Evolutionary conservation across 2,797 vertebrate species (phyloP), one percentile per base, ranked within the genome.

Genomic region (Danio jaintianensis): DNA sequence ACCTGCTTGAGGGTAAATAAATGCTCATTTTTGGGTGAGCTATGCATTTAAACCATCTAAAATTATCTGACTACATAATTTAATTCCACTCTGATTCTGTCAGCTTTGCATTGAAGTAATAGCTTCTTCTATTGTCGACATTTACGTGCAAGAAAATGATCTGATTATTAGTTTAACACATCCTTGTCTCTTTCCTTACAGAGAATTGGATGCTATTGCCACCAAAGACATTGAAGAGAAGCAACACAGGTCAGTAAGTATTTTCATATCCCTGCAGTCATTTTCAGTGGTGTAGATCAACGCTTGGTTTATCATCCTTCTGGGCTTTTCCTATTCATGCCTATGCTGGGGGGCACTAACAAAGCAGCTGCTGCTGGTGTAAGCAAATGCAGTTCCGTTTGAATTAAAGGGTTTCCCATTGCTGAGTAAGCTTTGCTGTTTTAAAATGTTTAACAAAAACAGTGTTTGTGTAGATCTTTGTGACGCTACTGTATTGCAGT

Each of bases 181-280:
- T 63, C 6, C 83, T 2, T 22, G 29, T 47, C 36, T 43, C 9
- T 53, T 85, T 90, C 68, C 88, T 92, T 95, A 64, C 90, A 96
- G 95, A 97, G 96, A 96, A 93, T 96, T 96, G 97, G 95, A 98
- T 96, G 96, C 96, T 96, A 95, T 96, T 96, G 95, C 95, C 95
- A 98, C 97, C 97, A 98, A 98, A 99, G 97, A 99, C 96, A 92
- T 93, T 94, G 96, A 66, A 92, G 92, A 95, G 93, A 96, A 95
- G 95, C 94, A 92, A 93, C 95, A 94, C 95, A 96, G 97, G 97
- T 98, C 87, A 93, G 95, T 86, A 59, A 68, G 11, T n/a, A 40
- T 40, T 11, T 71, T 50, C 16, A 18, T 18, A 29, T 45, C n/a
- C 18, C 13, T 67, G 12, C 75, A 36, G 20, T 18, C 22, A 5